phyloP scores from a whole-genome alignment of 2,797 vertebrate genomes.

The Cyclura pinguis region DNA sequence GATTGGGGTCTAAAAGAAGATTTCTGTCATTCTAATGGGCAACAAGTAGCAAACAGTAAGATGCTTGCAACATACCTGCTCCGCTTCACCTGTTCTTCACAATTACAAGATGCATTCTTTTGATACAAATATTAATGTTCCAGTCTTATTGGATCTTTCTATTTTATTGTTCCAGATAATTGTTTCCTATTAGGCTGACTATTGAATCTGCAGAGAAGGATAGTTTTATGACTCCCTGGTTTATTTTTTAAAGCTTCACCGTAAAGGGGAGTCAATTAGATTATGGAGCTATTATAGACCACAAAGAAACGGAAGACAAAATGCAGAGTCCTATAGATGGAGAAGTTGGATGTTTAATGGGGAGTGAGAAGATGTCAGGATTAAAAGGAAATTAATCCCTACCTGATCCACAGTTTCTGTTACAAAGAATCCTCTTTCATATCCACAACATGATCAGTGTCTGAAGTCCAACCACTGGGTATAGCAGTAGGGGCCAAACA shows the following conservation, averaged over 20 bases:
- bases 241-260: constrained; percentile 74
- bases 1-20: neutral
- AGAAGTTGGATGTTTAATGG: constrained; percentile 24
- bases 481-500: neutral
- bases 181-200: constrained; percentile 80
- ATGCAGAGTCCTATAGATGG: constrained; percentile 54
- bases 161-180: constrained; percentile 79
- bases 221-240: constrained; percentile 76
- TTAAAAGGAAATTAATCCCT: too few species aligned
- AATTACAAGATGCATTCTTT: constrained; percentile 69
- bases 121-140: constrained; percentile 80
- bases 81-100: constrained; percentile 59
- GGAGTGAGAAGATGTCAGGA: too few species aligned
- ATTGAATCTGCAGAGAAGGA: constrained; percentile 73
- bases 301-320: constrained; percentile 34
- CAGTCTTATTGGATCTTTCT: constrained; percentile 71
- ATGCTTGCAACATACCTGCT: constrained; percentile 33
- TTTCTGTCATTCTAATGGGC: constrained; percentile 55
- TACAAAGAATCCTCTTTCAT: neutral
- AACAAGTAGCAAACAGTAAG: constrained; percentile 56
- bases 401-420: neutral
- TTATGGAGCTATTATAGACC: constrained; percentile 50
- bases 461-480: neutral
- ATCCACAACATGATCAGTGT: neutral
- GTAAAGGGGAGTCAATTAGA: constrained; percentile 67